Evolutionary conservation across 1,140 invertebrate genomes (phyloP).

Genomic region (Caenorhabditis brenneri): DNA sequence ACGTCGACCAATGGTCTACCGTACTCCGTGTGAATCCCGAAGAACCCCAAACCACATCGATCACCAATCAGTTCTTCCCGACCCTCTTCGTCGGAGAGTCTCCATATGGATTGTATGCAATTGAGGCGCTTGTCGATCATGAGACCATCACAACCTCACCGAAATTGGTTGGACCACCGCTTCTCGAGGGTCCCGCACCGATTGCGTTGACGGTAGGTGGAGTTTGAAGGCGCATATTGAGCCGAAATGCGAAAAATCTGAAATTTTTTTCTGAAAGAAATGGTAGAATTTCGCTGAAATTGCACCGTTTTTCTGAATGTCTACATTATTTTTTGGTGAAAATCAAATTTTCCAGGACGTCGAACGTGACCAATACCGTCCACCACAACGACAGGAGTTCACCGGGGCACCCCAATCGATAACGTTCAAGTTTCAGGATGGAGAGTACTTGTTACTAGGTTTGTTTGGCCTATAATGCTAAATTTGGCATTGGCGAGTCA

Average conservation of each 20-base stretch:
- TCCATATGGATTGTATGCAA: slow-evolving; percentile 44
- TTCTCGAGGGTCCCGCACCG: slow-evolving; percentile 48
- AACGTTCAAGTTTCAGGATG: slow-evolving; percentile 42
- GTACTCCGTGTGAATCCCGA: neutral
- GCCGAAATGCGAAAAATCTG: too few relatives aligned
- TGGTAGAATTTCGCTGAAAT: too few relatives aligned
- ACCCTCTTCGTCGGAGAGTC: slow-evolving; percentile 50
- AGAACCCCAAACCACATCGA: neutral
- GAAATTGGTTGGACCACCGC: slow-evolving; percentile 40
- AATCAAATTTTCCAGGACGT: neutral
- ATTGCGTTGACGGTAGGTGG: slow-evolving; percentile 44
- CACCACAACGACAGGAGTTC: slow-evolving; percentile 26
- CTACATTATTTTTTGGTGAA: too few relatives aligned
- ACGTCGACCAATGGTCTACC: neutral
- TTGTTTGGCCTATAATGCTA: too few relatives aligned
- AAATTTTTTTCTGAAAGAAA: too few relatives aligned
- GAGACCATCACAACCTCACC: slow-evolving; percentile 48
- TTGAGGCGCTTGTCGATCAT: slow-evolving; percentile 45
- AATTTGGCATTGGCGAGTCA: too few relatives aligned
- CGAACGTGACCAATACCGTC: slow-evolving; percentile 12
- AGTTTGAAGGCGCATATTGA: neutral
- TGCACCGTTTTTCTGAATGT: too few relatives aligned
- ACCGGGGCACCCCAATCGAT: neutral
- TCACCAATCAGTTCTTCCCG: slow-evolving; percentile 27
- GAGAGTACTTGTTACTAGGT: slow-evolving; percentile 51